These are phyloP conservation scores for Diabrotica balteata DNA, from an alignment of 2,888 invertebrate genomes.

Conservation along the genomic window DNA sequence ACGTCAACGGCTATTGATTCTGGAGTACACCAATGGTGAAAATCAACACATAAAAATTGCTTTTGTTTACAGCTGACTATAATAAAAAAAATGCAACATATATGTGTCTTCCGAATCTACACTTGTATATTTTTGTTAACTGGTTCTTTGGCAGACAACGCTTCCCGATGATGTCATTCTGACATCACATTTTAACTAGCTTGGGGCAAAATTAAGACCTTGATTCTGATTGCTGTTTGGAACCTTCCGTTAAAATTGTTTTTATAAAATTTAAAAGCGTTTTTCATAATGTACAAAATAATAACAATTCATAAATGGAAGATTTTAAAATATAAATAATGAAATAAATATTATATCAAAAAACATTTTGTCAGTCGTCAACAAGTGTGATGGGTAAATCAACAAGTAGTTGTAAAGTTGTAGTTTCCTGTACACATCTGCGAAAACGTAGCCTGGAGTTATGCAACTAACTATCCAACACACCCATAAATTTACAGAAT, in stretches of 20 bases:
- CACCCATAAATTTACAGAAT: not conserved
- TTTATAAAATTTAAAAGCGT: conserved; percentile 16
- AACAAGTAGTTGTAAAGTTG: no score
- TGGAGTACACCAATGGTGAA: conserved; percentile 56
- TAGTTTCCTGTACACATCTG: no score
- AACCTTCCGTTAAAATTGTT: conserved; percentile 43
- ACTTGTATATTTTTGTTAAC: conserved; percentile 30
- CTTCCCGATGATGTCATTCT: conserved; percentile 64
- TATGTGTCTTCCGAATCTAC: conserved; percentile 24
- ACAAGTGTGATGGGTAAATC: conserved; percentile 1
- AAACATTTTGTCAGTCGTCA: no score
- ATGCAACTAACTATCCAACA: no score
- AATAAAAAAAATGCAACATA: conserved; percentile 22
- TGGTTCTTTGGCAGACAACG: conserved; percentile 48
- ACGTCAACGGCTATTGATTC: conserved; percentile 61
- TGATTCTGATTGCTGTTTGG: conserved; percentile 51
- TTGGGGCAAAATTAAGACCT: conserved; percentile 58
- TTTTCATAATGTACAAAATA: no score
- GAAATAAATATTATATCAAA: not conserved
- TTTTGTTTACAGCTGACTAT: conserved; percentile 38
- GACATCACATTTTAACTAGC: conserved; percentile 62
- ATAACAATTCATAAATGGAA: no score
- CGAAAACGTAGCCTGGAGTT: no score
- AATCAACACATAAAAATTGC: conserved; percentile 37
- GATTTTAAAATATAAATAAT: no score